phyloP scores from a whole-genome alignment of 1,140 invertebrate genomes.

The Lanistes nyassanus region DNA sequence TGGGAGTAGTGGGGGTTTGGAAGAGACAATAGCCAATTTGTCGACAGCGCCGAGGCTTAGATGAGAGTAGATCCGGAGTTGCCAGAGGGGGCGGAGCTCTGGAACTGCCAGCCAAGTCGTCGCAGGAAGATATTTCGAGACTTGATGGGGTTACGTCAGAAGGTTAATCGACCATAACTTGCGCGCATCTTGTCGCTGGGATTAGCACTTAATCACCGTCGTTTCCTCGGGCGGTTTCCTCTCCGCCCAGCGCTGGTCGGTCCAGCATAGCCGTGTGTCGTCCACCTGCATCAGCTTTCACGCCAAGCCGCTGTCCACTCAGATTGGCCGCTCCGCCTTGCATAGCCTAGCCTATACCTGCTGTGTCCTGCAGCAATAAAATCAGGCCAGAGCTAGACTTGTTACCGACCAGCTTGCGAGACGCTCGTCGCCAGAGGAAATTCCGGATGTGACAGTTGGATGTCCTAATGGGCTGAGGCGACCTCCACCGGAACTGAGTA shows the following conservation, averaged over 20 bases:
- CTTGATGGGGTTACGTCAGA: constrained; percentile 1
- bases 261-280: not conserved
- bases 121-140: not conserved
- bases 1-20: not conserved
- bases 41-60: not conserved
- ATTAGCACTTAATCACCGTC: constrained; percentile 5
- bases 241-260: not conserved
- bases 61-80: not conserved
- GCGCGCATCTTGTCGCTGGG: constrained; percentile 11
- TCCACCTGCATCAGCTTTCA: too few species aligned
- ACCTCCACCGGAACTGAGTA: too few species aligned
- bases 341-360: not conserved
- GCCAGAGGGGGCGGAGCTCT: constrained; percentile 3
- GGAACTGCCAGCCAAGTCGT: not conserved
- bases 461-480: too few species aligned
- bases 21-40: constrained; percentile 20
- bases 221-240: not conserved
- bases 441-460: too few species aligned
- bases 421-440: too few species aligned
- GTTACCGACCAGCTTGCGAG: too few species aligned
- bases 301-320: not conserved
- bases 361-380: too few species aligned
- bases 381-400: too few species aligned
- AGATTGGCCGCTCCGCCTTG: not conserved
- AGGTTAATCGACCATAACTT: constrained; percentile 24